A percentile compares a stretch with the other conserved stretches of the same genome.
phyloP scores from a whole-genome alignment of 2,113 vertebrate species.

The Etheostoma spectabile region DNA sequence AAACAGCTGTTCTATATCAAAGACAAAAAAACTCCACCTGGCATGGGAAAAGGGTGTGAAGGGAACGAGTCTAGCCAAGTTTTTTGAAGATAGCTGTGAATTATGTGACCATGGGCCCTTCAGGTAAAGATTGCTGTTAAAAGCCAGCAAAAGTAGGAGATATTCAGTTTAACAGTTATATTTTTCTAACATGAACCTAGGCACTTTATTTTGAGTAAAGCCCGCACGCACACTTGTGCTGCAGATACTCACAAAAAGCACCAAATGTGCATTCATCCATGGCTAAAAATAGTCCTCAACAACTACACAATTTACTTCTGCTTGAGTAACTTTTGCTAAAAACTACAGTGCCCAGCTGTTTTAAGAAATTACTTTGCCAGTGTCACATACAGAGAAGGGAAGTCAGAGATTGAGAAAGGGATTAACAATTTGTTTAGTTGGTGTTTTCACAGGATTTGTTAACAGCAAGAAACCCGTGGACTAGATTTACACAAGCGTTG shows the following conservation, averaged over 20 bases:
- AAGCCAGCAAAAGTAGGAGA: too few species aligned
- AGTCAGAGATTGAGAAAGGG: not conserved
- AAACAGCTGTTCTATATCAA: too few species aligned
- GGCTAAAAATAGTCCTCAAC: not conserved
- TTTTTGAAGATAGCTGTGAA: too few species aligned
- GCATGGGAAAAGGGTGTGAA: too few species aligned
- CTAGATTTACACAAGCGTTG: not conserved
- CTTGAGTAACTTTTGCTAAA: too few species aligned
- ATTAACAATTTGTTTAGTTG: not conserved
- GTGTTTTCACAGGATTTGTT: constrained; percentile 2
- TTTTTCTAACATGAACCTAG: not conserved
- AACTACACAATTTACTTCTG: not conserved
- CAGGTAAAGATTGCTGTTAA: too few species aligned
- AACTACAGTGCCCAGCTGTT: too few species aligned
- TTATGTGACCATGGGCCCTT: too few species aligned
- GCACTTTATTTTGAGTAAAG: not conserved
- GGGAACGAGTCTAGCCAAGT: too few species aligned
- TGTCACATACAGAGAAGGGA: not conserved
- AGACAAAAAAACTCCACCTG: too few species aligned
- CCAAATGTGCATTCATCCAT: not conserved
- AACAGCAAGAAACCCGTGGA: not conserved
- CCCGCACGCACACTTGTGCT: not conserved
- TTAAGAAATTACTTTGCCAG: too few species aligned
- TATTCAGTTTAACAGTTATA: too few species aligned
- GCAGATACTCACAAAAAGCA: not conserved